A percentile compares a stretch with the other conserved stretches of the same genome.
Evolutionary conservation across 2,113 vertebrate species (phyloP).

Genomic region (Sceloporus tristichus): DNA sequence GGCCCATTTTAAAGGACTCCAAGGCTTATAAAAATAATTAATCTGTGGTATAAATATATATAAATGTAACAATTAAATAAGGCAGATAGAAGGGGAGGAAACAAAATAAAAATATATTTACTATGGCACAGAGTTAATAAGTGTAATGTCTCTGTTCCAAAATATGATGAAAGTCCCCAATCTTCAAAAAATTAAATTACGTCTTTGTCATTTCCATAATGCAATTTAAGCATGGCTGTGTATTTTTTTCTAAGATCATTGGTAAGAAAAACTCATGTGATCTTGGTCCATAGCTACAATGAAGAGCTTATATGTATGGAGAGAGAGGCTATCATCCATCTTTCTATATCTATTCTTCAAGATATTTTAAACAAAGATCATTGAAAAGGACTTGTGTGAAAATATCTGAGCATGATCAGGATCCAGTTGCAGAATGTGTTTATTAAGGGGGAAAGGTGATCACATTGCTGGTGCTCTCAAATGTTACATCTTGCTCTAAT

Average conservation of each 20-base stretch:
- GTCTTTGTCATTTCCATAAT: no score
- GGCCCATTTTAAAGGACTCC: no score
- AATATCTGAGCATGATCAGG: neutral
- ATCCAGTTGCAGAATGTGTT: neutral
- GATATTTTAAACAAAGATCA: neutral
- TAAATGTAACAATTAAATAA: no score
- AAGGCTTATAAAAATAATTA: no score
- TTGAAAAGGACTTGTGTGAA: neutral
- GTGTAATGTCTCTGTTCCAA: no score
- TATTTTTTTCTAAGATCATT: neutral
- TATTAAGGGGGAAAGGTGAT: neutral
- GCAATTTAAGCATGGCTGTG: neutral
- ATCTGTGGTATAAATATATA: no score
- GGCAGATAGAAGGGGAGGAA: no score
- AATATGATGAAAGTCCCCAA: no score
- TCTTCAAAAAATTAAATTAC: no score
- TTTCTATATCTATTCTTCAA: neutral
- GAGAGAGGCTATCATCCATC: neutral
- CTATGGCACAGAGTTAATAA: no score
- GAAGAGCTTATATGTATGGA: neutral
- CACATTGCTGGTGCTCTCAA: conserved; percentile 26
- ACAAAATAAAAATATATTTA: no score
- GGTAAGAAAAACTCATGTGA: neutral
- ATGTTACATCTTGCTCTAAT: conserved; percentile 32
- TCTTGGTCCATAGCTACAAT: neutral